A percentile compares a stretch with the other conserved stretches of the same genome.
Evolutionary conservation across 2,113 vertebrate species (phyloP).

Genomic region (Rhinogobius similis): DNA sequence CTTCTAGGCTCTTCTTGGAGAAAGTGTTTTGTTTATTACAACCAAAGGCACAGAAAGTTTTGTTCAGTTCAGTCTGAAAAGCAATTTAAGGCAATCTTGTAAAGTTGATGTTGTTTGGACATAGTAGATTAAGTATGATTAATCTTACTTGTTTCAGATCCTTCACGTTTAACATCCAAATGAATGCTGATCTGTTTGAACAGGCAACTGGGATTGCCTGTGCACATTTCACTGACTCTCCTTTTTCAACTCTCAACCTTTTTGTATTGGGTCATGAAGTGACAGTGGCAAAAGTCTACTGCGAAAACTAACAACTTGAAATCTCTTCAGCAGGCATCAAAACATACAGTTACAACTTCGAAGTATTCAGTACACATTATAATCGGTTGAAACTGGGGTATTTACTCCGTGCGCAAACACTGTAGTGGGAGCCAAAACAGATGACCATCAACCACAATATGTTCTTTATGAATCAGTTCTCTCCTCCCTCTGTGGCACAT

Average conservation of each 20-base stretch:
- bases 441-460: conserved; percentile 63
- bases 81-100: neutral
- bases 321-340: neutral
- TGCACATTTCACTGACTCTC: neutral
- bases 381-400: conserved; percentile 26
- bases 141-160: neutral
- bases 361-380: neutral
- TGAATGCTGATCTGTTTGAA: neutral
- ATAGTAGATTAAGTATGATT: neutral
- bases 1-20: neutral
- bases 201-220: neutral
- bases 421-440: conserved; percentile 13
- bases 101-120: neutral
- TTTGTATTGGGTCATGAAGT: neutral
- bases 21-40: neutral
- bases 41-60: neutral
- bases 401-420: conserved; percentile 45
- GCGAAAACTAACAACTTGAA: too few relatives aligned
- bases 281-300: too few relatives aligned
- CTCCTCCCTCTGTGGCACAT: conserved; percentile 65
- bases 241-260: neutral
- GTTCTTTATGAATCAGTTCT: conserved; percentile 72
- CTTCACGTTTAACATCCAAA: neutral
- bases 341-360: too few relatives aligned
- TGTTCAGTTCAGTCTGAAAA: neutral